A percentile compares a stretch with the other conserved stretches of the same genome.
phyloP scores from a whole-genome alignment of 2,797 vertebrate genomes.

The Hipposideros larvatus region DNA sequence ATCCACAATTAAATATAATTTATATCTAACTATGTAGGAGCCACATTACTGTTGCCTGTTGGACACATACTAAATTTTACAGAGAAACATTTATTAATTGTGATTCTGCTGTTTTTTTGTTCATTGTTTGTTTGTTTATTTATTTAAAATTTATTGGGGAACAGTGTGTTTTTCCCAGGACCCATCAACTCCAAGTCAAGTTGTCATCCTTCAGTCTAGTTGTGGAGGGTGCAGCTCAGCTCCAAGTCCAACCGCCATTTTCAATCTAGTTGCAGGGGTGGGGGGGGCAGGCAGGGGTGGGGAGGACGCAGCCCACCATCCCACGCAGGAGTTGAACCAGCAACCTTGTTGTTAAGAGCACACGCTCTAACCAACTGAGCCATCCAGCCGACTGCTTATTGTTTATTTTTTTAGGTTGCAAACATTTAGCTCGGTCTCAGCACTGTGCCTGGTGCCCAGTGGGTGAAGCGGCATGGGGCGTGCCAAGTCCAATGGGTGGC shows the following conservation, averaged over 20 bases:
- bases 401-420: background rate
- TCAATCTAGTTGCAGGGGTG: too few species aligned
- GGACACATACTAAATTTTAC: background rate
- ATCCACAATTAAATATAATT: background rate
- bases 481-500: background rate
- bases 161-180: too few species aligned
- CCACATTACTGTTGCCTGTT: background rate
- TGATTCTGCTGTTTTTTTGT: background rate
- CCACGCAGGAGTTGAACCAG: too few species aligned
- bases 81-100: background rate
- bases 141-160: too few species aligned
- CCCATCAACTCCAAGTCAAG: too few species aligned
- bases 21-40: background rate
- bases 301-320: too few species aligned
- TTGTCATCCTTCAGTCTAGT: too few species aligned
- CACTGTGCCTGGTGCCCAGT: background rate
- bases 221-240: too few species aligned
- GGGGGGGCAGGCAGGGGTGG: too few species aligned
- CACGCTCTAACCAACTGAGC: too few species aligned
- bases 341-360: too few species aligned
- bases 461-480: background rate
- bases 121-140: background rate
- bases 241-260: too few species aligned
- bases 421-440: background rate
- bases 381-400: background rate